Conservation (phyloP, 2,113 vertebrate genomes). For the Crotalus helleri region DNA sequence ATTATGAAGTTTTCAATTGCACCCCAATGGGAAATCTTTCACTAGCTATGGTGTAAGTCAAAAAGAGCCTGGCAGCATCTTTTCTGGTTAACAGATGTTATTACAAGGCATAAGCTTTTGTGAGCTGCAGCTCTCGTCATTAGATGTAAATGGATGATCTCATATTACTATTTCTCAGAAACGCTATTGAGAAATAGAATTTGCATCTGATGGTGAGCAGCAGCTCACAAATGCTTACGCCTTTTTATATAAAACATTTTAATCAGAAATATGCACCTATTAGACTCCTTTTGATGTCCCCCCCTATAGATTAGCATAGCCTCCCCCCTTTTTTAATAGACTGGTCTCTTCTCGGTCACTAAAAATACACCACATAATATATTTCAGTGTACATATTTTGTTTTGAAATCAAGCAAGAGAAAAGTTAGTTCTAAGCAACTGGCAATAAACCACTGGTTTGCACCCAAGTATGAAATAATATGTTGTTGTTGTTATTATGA, state of each 20-base stretch:
- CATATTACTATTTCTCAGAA: background rate
- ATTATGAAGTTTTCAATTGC: constrained; percentile 4
- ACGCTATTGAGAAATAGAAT: background rate
- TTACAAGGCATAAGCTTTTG: background rate
- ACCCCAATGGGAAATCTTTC: background rate
- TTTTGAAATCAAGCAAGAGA: background rate
- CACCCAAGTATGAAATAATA: background rate
- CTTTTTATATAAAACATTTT: background rate
- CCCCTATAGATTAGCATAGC: background rate
- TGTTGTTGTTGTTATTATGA: background rate
- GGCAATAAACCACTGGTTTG: background rate
- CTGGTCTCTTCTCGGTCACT: background rate
- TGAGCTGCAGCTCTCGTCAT: background rate
- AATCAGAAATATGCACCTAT: background rate
- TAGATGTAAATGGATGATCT: background rate
- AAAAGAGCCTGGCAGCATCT: background rate
- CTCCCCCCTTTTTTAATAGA: background rate
- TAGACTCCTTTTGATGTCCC: background rate
- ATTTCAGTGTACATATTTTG: background rate
- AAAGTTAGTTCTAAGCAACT: background rate
- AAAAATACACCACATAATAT: background rate
- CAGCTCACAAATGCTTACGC: background rate
- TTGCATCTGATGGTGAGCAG: background rate
- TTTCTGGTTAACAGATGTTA: background rate
- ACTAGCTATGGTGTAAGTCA: background rate